Evolutionary conservation across 2,113 vertebrate species (phyloP).

Genomic region (Pteruthius melanotis): DNA sequence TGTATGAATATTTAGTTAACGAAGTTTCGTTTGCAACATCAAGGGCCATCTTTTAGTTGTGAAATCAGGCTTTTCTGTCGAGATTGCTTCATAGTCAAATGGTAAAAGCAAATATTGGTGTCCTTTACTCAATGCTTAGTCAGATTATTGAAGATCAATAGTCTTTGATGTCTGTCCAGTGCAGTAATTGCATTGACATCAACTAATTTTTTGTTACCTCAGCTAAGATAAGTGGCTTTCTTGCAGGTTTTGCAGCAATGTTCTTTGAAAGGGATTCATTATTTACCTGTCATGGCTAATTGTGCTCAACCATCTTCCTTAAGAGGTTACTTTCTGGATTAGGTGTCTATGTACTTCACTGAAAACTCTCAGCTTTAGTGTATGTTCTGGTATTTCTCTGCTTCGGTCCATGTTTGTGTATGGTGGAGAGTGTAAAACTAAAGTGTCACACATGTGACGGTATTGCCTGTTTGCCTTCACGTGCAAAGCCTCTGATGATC

Average conservation of each 20-base stretch:
- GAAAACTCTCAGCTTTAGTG: background rate
- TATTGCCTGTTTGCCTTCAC: background rate
- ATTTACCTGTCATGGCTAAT: background rate
- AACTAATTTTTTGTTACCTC: background rate
- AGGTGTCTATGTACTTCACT: background rate
- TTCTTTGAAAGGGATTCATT: background rate
- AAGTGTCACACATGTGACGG: background rate
- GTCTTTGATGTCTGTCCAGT: background rate
- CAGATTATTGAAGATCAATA: background rate
- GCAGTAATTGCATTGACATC: background rate
- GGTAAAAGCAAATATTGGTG: background rate
- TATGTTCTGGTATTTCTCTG: background rate
- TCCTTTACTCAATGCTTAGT: background rate
- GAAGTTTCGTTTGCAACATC: background rate
- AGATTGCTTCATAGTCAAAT: background rate
- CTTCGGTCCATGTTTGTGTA: background rate
- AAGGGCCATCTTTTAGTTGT: background rate
- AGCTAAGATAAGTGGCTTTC: background rate
- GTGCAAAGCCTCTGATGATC: background rate
- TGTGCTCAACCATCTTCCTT: background rate
- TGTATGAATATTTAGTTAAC: background rate
- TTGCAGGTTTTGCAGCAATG: background rate
- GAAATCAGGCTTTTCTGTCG: background rate
- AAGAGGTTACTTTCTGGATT: background rate
- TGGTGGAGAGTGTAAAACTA: background rate